A percentile compares a stretch with the other conserved stretches of the same genome.
Conservation (phyloP, 30 jellyfish, hydroid and myxozoan species). For the Sanderia malayensis region DNA sequence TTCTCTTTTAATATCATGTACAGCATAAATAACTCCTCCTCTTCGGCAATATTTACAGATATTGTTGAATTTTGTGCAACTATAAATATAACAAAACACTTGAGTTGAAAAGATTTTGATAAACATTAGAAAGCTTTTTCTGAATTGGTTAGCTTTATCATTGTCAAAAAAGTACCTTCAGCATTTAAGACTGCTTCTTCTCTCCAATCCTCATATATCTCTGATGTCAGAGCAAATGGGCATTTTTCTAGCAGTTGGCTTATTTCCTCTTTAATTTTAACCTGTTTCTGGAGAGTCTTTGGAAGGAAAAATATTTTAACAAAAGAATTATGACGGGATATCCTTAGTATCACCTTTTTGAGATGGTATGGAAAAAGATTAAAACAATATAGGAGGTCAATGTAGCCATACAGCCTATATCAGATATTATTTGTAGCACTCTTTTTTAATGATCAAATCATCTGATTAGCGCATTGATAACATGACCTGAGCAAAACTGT, state of each 20-base stretch:
- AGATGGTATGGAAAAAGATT: no score
- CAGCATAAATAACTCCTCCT: neutral
- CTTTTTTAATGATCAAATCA: no score
- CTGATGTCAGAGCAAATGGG: neutral
- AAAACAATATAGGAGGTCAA: no score
- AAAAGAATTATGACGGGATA: no score
- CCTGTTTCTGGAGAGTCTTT: neutral
- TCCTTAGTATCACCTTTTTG: no score
- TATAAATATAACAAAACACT: neutral
- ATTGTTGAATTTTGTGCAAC: neutral
- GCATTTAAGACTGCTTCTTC: conserved; percentile 16
- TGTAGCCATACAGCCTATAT: no score
- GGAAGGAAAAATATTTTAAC: no score
- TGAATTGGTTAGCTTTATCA: neutral
- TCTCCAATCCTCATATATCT: neutral
- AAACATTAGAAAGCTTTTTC: no score
- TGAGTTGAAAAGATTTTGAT: no score
- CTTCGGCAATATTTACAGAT: neutral
- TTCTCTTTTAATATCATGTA: neutral
- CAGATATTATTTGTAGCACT: no score
- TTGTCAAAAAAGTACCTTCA: conserved; percentile 1
- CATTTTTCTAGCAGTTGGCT: neutral
- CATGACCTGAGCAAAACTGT: no score
- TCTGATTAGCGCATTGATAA: no score
- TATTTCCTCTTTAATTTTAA: neutral